Evolutionary conservation across 92 coral and sea anemone genomes (phyloP), one percentile per base, ranked within the genome.

Genomic region (Epizoanthus scotinus): DNA sequence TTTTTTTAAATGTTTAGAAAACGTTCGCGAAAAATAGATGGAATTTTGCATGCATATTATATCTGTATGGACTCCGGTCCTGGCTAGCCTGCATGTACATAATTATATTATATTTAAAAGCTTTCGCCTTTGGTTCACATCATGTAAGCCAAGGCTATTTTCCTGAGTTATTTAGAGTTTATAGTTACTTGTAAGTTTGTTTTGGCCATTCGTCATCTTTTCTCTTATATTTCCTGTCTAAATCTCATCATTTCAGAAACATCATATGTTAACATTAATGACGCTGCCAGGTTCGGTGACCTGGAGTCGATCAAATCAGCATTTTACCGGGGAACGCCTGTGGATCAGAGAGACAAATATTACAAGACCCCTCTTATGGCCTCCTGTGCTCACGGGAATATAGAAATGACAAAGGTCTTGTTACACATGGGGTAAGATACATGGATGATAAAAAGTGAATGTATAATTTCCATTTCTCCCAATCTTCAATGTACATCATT

Each of bases 281-380:
- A 94, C 31, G 98, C 98, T 5, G 98, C 97, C 28, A 95, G 86
- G 71, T 78, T 93, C 50, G 98, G 98, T 17, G 98, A 95, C 73
- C 12, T 93, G 62, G 98, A 95, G 84, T 90, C 98, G 0, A 86
- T 95, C 10, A 90, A 87, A 52, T 85, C 92, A 21, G 95, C 98
- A 40, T 86, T 95, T 53, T 82, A 89, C 89, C 87, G 83, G 60
- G 98, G 98, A 55, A 86, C 84, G 14, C 84, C 89, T 13, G 87
- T 91, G 17, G 93, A 95, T 85, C 98, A 95, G 83, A 91, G 98
- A 14, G 98, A 95, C 79, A 92, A 93, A 70, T 95, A 90, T 71
- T 95, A 93, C 87, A 95, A 95, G 93, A 95, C 98, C 47, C 98
- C 98, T 8, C 86, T 95, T 19, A 95, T 95, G 99, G 87, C 97